These are phyloP conservation scores for Sebastes melanostomus DNA, from an alignment of 2,797 vertebrate genomes.

Conservation along the genomic window DNA sequence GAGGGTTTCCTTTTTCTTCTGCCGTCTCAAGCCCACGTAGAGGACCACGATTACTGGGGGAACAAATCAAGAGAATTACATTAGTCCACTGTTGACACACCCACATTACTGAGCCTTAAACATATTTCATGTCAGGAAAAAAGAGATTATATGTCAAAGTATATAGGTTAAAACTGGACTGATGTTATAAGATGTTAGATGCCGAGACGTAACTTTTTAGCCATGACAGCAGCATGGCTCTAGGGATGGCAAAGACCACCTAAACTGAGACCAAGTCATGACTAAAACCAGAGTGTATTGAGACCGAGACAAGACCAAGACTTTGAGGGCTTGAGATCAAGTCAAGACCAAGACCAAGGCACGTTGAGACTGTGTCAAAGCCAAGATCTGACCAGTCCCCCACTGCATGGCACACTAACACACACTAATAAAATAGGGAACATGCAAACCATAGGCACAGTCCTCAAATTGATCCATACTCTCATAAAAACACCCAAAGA, in stretches of 20 bases:
- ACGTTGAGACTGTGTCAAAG: neutral
- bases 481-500: neutral
- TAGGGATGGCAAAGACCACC: neutral
- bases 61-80: neutral
- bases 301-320: neutral
- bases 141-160: neutral
- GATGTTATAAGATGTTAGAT: neutral
- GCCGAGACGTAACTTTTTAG: neutral
- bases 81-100: neutral
- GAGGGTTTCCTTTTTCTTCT: slow-evolving; percentile 96
- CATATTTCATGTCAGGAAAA: neutral
- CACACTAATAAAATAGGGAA: neutral
- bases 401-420: neutral
- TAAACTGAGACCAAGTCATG: neutral
- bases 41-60: slow-evolving; percentile 93
- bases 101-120: neutral
- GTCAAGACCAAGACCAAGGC: neutral
- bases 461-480: neutral
- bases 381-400: neutral
- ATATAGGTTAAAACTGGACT: neutral
- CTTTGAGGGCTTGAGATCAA: neutral
- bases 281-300: neutral
- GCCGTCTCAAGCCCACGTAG: slow-evolving; percentile 90
- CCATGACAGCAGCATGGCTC: neutral
- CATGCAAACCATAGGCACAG: neutral